Percentiles rank a stretch among this genome's conserved stretches.
phyloP scores from a whole-genome alignment of 2,113 vertebrate species.

The Terrapene triunguis region DNA sequence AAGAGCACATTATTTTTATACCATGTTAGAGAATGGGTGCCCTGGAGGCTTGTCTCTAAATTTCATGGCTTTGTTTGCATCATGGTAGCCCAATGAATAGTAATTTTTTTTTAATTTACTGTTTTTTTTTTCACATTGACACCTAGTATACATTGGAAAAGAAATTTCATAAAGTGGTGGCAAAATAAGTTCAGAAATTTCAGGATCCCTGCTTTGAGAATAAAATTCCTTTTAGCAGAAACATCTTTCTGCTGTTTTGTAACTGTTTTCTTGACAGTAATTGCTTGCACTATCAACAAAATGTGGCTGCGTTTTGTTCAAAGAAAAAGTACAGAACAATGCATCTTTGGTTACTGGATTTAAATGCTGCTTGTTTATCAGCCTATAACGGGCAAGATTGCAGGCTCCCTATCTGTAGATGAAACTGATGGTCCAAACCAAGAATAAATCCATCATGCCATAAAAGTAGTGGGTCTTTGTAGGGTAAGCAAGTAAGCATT shows the following conservation, averaged over 20 bases:
- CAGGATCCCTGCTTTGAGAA: background rate
- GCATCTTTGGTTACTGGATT: background rate
- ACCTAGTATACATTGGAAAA: background rate
- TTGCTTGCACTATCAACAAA: background rate
- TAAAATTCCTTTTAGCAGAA: background rate
- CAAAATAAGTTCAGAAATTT: background rate
- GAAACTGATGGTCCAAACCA: slow-evolving; percentile 8
- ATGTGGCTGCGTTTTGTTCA: background rate
- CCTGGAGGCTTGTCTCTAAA: background rate
- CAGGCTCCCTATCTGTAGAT: background rate
- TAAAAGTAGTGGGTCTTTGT: background rate
- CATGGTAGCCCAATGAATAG: background rate
- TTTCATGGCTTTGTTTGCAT: background rate
- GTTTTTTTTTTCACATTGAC: background rate
- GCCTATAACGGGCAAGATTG: slow-evolving; percentile 34
- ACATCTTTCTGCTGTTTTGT: background rate
- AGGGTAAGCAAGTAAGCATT: background rate
- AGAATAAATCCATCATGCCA: slow-evolving; percentile 14
- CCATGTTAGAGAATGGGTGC: background rate
- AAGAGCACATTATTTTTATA: background rate
- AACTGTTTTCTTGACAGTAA: background rate
- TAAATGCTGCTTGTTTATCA: background rate
- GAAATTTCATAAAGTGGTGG: background rate
- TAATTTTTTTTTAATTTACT: background rate
- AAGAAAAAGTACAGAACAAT: background rate